Percentiles rank a stretch among this genome's conserved stretches.
Conservation (phyloP, 2,888 invertebrate species). For the Pyrochroa serraticornis region DNA sequence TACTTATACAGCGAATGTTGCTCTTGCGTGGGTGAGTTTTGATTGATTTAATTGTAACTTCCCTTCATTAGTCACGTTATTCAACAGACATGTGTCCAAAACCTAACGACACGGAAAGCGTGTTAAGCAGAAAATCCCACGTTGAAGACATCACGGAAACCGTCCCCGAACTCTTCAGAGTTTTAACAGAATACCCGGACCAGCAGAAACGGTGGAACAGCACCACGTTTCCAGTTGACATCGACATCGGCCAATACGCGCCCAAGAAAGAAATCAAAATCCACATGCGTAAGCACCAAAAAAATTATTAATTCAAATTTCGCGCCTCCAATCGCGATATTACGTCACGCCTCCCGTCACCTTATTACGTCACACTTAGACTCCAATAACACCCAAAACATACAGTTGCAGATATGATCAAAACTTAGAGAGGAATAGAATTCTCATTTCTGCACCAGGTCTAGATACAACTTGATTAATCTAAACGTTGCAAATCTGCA, state of each 20-base stretch:
- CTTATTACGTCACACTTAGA: no score
- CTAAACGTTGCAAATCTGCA: no score
- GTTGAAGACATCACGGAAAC: conserved; percentile 85
- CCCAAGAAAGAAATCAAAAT: conserved; percentile 69
- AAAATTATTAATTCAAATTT: neutral
- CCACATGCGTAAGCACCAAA: conserved; percentile 67
- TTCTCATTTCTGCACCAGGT: no score
- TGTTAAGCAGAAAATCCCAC: conserved; percentile 79
- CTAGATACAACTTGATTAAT: no score
- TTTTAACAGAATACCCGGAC: conserved; percentile 81
- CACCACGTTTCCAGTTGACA: conserved; percentile 80
- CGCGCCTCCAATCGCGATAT: neutral
- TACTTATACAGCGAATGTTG: conserved; percentile 93
- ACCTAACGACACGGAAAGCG: conserved; percentile 75
- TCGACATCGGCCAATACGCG: conserved; percentile 68
- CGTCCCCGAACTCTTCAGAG: conserved; percentile 83
- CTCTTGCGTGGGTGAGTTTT: conserved; percentile 90
- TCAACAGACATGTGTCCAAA: conserved; percentile 87
- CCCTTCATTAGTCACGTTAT: neutral
- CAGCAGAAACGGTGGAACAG: conserved; percentile 80
- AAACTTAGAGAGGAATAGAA: no score
- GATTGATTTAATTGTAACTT: conserved; percentile 1
- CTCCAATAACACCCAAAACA: no score
- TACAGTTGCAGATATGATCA: no score
- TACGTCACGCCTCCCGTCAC: neutral